Base-by-base conservation (phyloP, 2,888 invertebrate species). In the Plebejus anna region DNA sequence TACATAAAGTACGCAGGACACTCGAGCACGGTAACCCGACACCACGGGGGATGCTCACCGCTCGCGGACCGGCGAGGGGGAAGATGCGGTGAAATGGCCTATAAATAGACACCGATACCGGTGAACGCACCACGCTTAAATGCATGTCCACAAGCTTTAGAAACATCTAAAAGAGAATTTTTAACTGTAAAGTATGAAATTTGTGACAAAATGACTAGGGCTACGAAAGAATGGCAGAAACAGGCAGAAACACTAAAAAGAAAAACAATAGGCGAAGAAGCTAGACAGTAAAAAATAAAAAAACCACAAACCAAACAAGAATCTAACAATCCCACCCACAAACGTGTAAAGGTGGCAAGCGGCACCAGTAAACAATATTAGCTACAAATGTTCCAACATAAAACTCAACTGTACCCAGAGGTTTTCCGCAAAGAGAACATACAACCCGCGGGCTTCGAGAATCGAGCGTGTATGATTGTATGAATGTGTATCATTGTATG, bases 61-160 rank as follows among this genome's bases (percentile, higher is more conserved):
- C 66, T 16, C 66, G 32, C 32, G 66, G 32, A 36, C 13, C 66
- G 6, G 32, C 5, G 66, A 36, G 66, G 66, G 66, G 32, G 36
- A 36, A 36, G 66, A 66, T 66, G 66, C 66, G 66, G 66, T 32
- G 66, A 66, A 66, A 66, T 66, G 66, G 66, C 32, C 66, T 66
- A 66, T 66, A 66, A 66, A 66, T 66, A 66, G 66, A 32, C 5
- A 66, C 66, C 36, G 32, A 2, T 36, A 32, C 32, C 61, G 61
- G 11, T 2, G 9, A 28, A 61, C 28, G 61, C 28, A 61, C 22
- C 22, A n/a, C 22, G 28, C 11, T 61, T 61, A 61, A 61, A 61
- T 61, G 11, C 28, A 61, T 4, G 61, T 61, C 11, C 0, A 61
- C 61, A 9, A 28, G 9, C 7, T 2, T 59, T 28, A 28, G 22